phyloP scores from a whole-genome alignment of 2,113 vertebrate genomes.

The Ptyas mucosa region DNA sequence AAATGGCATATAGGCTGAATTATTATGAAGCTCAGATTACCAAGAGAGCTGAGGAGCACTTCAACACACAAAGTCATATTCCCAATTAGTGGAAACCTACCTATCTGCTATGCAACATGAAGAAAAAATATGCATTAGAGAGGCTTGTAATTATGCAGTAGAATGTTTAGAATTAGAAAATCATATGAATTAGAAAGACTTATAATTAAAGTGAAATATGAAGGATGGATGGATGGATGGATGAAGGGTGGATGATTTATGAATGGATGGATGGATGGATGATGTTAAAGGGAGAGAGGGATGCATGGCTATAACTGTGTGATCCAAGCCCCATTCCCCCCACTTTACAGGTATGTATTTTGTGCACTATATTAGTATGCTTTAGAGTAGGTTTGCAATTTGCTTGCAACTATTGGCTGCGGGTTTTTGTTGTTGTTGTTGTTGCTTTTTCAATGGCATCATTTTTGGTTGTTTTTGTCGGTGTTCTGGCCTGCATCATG shows the following conservation, averaged over 20 bases:
- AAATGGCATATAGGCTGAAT: constrained; percentile 10
- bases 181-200: background rate
- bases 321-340: background rate
- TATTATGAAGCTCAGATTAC: background rate
- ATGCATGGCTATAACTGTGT: background rate
- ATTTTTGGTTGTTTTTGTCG: background rate
- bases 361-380: background rate
- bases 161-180: background rate
- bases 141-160: background rate
- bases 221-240: background rate
- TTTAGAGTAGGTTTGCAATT: background rate
- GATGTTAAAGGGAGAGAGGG: background rate
- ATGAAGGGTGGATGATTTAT: too few relatives aligned
- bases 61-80: constrained; percentile 22
- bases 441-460: background rate
- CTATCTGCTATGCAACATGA: background rate
- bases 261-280: too few relatives aligned
- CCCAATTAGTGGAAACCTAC: background rate
- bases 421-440: background rate
- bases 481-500: background rate
- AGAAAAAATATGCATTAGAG: background rate
- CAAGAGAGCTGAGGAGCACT: accelerated
- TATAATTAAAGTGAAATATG: background rate
- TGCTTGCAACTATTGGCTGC: background rate
- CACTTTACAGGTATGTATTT: background rate